Conservation (phyloP, 2,797 vertebrate species). For the Amniataba percoides region DNA sequence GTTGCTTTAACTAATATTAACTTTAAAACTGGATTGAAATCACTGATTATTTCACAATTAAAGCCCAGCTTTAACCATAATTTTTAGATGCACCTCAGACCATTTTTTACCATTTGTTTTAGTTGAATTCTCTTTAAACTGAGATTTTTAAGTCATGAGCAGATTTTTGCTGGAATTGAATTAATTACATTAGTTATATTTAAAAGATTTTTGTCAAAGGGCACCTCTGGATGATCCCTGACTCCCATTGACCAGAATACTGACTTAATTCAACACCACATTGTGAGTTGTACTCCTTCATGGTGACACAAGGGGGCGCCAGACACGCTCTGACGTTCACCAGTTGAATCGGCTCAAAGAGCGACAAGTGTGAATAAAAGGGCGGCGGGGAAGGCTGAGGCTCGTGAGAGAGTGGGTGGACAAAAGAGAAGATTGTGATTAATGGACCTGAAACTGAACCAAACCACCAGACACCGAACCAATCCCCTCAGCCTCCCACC, state of each 20-base stretch:
- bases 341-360: conserved; percentile 27
- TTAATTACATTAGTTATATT: too few species aligned
- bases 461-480: conserved; percentile 32
- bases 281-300: conserved; percentile 41
- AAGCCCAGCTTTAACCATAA: neutral
- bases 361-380: conserved; percentile 15
- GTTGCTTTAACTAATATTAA: neutral
- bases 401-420: conserved; percentile 52
- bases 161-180: neutral
- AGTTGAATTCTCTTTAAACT: neutral
- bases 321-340: conserved; percentile 49
- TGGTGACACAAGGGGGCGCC: conserved; percentile 66
- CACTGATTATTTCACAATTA: neutral
- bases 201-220: too few species aligned
- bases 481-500: conserved; percentile 22
- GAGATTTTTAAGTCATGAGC: neutral
- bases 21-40: neutral
- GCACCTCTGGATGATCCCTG: too few species aligned
- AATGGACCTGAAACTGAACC: conserved; percentile 55
- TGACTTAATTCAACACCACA: neutral
- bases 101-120: neutral
- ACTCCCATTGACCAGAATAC: neutral
- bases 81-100: neutral
- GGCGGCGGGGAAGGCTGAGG: neutral
- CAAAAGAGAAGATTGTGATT: conserved; percentile 59